Evolutionary conservation across 2,113 vertebrate genomes (phyloP), one percentile per base, ranked within the genome.

Genomic region (Miniopterus natalensis): DNA sequence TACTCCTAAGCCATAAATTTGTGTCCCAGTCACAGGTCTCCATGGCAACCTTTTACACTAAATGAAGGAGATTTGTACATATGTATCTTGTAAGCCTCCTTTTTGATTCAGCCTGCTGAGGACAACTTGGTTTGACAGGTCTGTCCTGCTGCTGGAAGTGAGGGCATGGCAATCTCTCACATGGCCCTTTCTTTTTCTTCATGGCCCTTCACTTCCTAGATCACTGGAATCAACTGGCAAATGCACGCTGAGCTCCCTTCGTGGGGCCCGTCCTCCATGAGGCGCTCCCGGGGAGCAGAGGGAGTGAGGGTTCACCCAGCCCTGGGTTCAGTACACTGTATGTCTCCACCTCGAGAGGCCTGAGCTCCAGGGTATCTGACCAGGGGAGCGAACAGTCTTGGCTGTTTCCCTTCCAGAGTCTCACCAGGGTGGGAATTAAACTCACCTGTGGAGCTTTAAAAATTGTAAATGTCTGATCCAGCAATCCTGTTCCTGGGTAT

Each of bases 1-100:
- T 57, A 71, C 92, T 97, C 95, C 93, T 85, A 92, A 57, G 45
- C 59, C 80, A 88, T 93, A 96, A 97, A 97, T 77, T 21, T 0
- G 0, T 96, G 74, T 96, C 92, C 80, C 45, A 8, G 25, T 95
- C 95, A 61, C 47, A 57, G 79, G 94, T 99, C 97, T 98, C 98
- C 96, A 98, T 97, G 93, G 98, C 97, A 98, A 98, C 98, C 12
- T 0, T 87, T 80, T 3, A 88, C 55, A 57, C 53, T 75, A 90
- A 96, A 96, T 94, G 90, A 95, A 87, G 0, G 36, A 84, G 89
- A 84, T 88, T 25, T 49, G 92, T 95, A 96, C 94, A 93, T 65
- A 94, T 25, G 51, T 66, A 83, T 92, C 88, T 92, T 88, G 80
- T 88, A 70, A 93, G 79, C 45, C 17, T 51, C 80, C 42, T 59